Conservation (phyloP, 2,113 vertebrate genomes). For the Andinoacara biseriatus region DNA sequence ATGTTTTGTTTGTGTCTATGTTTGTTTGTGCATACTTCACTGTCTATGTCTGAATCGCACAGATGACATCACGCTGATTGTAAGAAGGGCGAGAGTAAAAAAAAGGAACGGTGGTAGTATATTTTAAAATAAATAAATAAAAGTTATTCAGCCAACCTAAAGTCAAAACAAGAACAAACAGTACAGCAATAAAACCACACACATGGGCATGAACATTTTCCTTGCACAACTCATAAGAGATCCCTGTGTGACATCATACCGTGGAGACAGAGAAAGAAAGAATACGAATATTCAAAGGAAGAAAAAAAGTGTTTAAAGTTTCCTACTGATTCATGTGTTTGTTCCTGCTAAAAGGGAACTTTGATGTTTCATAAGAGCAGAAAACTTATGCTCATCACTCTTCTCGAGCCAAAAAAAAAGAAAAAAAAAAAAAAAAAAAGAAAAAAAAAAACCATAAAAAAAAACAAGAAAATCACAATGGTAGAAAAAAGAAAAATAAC, state of each 20-base stretch:
- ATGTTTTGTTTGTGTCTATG: not conserved
- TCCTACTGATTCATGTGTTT: conserved; percentile 38
- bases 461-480: not conserved
- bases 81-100: not conserved
- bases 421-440: not conserved
- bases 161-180: conserved; percentile 58
- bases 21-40: conserved; percentile 29
- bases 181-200: conserved; percentile 46
- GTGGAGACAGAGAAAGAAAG: not conserved
- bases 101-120: not conserved
- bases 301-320: not conserved
- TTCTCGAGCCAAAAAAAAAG: not conserved
- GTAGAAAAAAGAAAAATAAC: too few relatives aligned
- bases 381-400: conserved; percentile 6
- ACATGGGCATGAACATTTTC: conserved; percentile 15
- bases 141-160: conserved; percentile 24
- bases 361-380: not conserved
- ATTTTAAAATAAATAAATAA: not conserved
- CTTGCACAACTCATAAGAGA: conserved; percentile 15
- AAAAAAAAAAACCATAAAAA: not conserved
- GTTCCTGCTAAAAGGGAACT: conserved; percentile 14
- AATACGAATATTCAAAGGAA: conserved; percentile 21
- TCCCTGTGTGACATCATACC: conserved; percentile 40
- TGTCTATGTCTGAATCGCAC: conserved; percentile 7
- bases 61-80: conserved; percentile 20